Base-by-base conservation (phyloP, 2,888 invertebrate genomes). In the Aphidoletes aphidimyza region DNA sequence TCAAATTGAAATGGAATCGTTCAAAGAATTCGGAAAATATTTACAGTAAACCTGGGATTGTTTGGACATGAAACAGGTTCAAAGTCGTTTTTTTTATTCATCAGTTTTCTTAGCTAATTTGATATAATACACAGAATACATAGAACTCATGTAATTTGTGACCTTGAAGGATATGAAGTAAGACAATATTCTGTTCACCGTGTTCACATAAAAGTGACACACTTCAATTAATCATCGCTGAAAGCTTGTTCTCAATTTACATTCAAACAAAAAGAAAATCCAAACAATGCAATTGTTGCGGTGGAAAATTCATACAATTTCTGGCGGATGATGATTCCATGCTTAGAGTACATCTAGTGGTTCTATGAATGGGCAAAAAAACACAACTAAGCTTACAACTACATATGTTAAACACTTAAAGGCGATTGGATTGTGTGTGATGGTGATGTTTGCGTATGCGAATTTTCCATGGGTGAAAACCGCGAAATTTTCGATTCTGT, bases 401-500 rank as follows among this genome's bases (percentile, higher is more conserved):
- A 69, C 34, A 34, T 69, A 69, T 69, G 17, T 22, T 3, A 11
- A 0, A 30, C 69, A 69, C 30, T 69, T 30, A 34, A n/a, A 69
- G 69, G 30, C 69, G 30, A 69, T 34, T 69, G 69, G 14, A 69
- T 34, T 30, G 69, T 34, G 69, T 47, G 6, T 47, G 47, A 11
- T 39, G 11, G 5, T 8, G 5, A 39, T 11, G 11, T 39, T 2
- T 47, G 8, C 17, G 34, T 69, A 30, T 69, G 69, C 14, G 26
- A 69, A 30, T 69, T 69, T 69, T 69, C 69, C 69, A 69, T 69
- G 11, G 69, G n/a, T 11, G 34, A 30, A 34, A 69, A 69, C 34
- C 69, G 69, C 69, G 69, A 69, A 26, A 1, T 69, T 14, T 19
- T 69, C 34, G 1, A 30, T n/a, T n/a, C n/a, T 30, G 69, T 30